Conservation (phyloP, 2,113 vertebrate genomes). For the Phalacrocorax carbo region DNA sequence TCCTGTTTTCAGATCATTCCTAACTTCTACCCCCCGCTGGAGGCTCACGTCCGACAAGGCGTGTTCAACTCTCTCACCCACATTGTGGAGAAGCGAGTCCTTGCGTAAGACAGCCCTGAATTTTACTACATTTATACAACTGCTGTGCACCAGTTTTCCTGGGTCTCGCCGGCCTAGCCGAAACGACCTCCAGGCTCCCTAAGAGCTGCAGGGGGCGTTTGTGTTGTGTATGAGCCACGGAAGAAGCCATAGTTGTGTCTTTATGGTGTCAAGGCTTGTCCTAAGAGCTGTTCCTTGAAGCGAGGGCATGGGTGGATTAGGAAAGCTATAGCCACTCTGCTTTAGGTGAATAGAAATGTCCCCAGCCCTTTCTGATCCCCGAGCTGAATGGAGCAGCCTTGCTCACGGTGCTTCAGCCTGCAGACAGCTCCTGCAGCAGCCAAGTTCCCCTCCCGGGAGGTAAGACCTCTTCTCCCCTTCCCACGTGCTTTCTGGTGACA, state of each 20-base stretch:
- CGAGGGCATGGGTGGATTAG: background rate
- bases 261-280: background rate
- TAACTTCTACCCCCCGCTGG: conserved; percentile 91
- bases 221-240: fast-evolving
- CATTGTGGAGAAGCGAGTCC: conserved; percentile 97
- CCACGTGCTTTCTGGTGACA: fast-evolving
- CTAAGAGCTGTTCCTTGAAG: background rate
- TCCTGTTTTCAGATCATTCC: conserved; percentile 87
- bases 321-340: fast-evolving
- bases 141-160: fast-evolving
- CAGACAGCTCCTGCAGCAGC: background rate
- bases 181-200: background rate
- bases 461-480: background rate
- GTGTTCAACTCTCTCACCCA: conserved; percentile 96
- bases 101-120: conserved; percentile 81
- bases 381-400: background rate
- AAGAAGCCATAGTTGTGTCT: fast-evolving
- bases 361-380: background rate
- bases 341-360: background rate
- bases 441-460: background rate
- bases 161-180: background rate
- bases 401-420: background rate
- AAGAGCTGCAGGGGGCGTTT: background rate
- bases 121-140: fast-evolving
- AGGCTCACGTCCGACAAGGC: conserved; percentile 90